These are phyloP conservation scores for Chaenogobius annularis DNA, from an alignment of 2,113 vertebrate genomes.

Conservation along the genomic window DNA sequence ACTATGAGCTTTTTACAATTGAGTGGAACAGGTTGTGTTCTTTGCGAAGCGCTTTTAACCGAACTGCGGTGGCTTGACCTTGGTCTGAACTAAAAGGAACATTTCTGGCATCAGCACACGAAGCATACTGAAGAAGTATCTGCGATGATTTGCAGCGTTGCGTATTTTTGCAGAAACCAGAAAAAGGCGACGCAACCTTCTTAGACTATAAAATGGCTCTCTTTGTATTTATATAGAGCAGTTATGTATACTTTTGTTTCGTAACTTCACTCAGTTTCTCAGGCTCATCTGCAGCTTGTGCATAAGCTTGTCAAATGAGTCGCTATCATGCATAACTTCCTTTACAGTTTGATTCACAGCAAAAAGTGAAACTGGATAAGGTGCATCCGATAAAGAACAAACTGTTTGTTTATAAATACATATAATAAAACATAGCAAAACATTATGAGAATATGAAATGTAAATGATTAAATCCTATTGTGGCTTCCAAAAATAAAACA, in stretches of 20 bases:
- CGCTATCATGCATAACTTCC: background rate
- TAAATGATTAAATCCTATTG: too few relatives aligned
- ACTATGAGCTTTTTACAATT: background rate
- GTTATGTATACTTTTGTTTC: constrained; percentile 24
- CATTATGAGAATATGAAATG: background rate
- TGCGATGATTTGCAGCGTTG: background rate
- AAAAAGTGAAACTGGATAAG: constrained; percentile 8
- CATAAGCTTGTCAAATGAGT: background rate
- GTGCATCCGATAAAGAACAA: background rate
- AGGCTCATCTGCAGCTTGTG: constrained; percentile 9
- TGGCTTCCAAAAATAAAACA: too few relatives aligned
- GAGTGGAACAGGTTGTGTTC: background rate
- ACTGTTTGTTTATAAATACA: constrained; percentile 17
- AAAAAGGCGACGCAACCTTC: constrained; percentile 33
- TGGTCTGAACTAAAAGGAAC: constrained; percentile 31
- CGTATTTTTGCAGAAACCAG: constrained; percentile 14
- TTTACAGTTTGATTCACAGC: background rate
- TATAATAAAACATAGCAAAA: background rate
- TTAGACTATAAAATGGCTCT: constrained; percentile 12
- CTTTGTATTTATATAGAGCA: constrained; percentile 47
- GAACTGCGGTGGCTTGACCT: constrained; percentile 23
- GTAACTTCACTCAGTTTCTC: constrained; percentile 57
- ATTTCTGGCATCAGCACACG: background rate
- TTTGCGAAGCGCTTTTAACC: background rate
- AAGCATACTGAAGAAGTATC: background rate